Conservation (phyloP, 2,113 vertebrate species). For the Embiotoca jacksoni region DNA sequence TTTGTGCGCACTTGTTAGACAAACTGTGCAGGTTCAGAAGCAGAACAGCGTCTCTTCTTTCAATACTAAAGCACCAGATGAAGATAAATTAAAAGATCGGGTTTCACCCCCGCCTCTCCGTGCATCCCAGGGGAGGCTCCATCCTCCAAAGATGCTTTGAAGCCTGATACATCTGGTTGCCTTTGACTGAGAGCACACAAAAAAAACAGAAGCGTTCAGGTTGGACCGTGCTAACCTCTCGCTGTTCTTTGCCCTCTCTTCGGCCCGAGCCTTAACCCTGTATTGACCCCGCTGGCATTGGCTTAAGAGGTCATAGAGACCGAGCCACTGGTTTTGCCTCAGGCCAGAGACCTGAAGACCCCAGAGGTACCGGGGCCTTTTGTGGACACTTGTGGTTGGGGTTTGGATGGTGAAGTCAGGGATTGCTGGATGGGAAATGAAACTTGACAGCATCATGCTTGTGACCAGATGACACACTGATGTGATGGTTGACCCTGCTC, state of each 20-base stretch:
- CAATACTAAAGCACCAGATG: conserved; percentile 35
- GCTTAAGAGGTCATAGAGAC: conserved; percentile 49
- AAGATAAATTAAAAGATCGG: conserved; percentile 61
- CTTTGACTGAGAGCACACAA: conserved; percentile 61
- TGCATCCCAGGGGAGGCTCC: not conserved
- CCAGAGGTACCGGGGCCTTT: conserved; percentile 3
- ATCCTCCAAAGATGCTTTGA: conserved; percentile 66
- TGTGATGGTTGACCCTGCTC: conserved; percentile 8
- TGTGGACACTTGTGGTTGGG: conserved; percentile 7
- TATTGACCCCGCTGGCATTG: conserved; percentile 49
- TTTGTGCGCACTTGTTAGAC: conserved; percentile 35
- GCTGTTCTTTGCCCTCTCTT: conserved; percentile 42
- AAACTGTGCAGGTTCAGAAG: conserved; percentile 13
- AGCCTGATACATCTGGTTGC: conserved; percentile 74
- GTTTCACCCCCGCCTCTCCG: conserved; percentile 43
- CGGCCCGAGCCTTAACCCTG: conserved; percentile 38
- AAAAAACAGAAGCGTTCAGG: conserved; percentile 54
- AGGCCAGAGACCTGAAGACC: conserved; percentile 33
- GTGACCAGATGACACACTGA: conserved; percentile 42
- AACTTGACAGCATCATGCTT: conserved; percentile 50
- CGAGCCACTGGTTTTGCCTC: conserved; percentile 48
- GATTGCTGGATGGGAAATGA: conserved; percentile 54
- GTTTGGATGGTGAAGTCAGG: conserved; percentile 35
- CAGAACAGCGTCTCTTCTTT: not conserved
- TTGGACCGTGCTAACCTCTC: conserved; percentile 46